phyloP scores from a whole-genome alignment of 2,113 vertebrate genomes.

The Chaetorhynchus papuensis region DNA sequence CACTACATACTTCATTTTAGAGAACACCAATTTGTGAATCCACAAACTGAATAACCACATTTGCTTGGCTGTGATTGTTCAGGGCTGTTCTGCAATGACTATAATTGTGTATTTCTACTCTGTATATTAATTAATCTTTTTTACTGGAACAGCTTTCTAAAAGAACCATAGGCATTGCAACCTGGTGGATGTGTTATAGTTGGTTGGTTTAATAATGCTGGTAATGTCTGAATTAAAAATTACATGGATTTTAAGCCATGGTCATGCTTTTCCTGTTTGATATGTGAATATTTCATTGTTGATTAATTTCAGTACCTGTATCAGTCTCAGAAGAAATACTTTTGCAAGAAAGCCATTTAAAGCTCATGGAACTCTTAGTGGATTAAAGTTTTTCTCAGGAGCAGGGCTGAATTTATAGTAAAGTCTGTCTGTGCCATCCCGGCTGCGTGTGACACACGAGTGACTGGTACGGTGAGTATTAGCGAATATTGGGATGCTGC shows the following conservation, averaged over 20 bases:
- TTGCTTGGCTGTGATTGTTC: background rate
- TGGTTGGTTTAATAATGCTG: background rate
- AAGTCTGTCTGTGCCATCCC: too few species aligned
- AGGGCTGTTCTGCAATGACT: background rate
- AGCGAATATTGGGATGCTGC: rapidly evolving
- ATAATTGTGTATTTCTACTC: background rate
- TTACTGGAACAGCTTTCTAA: background rate
- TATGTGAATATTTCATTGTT: background rate
- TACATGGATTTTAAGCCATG: background rate
- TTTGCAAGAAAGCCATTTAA: background rate
- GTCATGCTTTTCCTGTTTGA: background rate
- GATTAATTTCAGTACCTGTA: background rate
- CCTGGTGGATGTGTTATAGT: background rate
- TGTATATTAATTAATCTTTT: background rate
- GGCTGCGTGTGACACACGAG: background rate
- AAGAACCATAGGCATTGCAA: background rate
- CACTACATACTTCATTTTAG: background rate
- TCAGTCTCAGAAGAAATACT: background rate
- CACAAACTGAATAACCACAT: background rate
- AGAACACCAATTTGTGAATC: background rate
- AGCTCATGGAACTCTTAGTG: rapidly evolving
- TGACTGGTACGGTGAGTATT: rapidly evolving
- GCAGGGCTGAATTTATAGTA: background rate
- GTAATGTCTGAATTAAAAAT: background rate
- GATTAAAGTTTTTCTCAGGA: background rate